A percentile compares a stretch with the other conserved stretches of the same genome.
These are phyloP conservation scores for Drosophila parvula DNA, from an alignment of 1,140 invertebrate genomes.

Conservation along the genomic window DNA sequence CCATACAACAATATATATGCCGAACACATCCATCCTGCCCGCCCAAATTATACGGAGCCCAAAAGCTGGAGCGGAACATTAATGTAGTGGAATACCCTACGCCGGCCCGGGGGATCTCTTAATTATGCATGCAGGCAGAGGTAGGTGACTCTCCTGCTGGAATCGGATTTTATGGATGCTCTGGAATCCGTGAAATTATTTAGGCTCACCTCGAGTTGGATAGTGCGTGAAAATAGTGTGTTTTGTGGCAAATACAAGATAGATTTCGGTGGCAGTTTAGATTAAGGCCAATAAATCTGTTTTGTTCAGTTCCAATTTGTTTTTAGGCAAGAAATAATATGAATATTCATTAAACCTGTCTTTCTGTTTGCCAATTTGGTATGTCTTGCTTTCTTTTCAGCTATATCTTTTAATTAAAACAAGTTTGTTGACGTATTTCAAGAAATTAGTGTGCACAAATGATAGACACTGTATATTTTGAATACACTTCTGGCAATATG, in stretches of 20 bases:
- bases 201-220: neutral
- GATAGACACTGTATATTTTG: neutral
- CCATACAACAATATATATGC: constrained; percentile 26
- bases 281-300: neutral
- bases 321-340: neutral
- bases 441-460: neutral
- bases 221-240: constrained; percentile 2
- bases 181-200: constrained; percentile 11
- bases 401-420: constrained; percentile 3
- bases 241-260: neutral
- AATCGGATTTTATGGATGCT: constrained; percentile 42
- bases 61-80: constrained; percentile 35
- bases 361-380: constrained; percentile 7
- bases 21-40: constrained; percentile 10
- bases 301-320: neutral
- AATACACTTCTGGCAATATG: neutral
- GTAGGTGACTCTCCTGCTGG: constrained; percentile 19
- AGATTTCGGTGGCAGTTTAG: neutral
- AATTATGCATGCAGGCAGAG: constrained; percentile 48
- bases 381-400: neutral
- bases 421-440: neutral
- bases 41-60: constrained; percentile 46
- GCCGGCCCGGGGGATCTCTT: constrained; percentile 26
- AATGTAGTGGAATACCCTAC: constrained; percentile 43
- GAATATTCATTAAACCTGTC: constrained; percentile 8